These are phyloP conservation scores for Medauroidea extradentata DNA, from an alignment of 1,140 invertebrate species.

Conservation along the genomic window DNA sequence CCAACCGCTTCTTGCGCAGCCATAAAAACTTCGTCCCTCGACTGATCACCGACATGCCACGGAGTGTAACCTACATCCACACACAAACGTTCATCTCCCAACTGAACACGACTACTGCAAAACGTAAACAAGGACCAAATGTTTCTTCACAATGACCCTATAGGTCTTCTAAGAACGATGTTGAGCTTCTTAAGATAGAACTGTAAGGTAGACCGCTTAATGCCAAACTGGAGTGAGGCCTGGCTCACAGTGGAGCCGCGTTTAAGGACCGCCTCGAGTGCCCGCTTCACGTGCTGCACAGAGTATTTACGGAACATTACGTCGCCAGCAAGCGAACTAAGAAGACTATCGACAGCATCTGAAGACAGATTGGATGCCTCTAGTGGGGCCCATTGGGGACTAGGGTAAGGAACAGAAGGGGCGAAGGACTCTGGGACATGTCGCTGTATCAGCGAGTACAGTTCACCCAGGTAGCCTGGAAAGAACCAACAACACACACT, in stretches of 20 bases:
- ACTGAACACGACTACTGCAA: neutral
- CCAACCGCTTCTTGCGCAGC: slow-evolving; percentile 63
- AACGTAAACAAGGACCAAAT: too few relatives aligned
- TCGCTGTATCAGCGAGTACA: slow-evolving; percentile 21
- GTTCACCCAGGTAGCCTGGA: slow-evolving; percentile 22
- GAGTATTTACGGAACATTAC: slow-evolving; percentile 21
- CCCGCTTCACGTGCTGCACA: slow-evolving; percentile 24
- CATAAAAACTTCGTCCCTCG: slow-evolving; percentile 62
- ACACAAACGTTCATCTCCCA: slow-evolving; percentile 12
- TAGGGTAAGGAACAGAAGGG: neutral
- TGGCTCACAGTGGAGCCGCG: slow-evolving; percentile 49
- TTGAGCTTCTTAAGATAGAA: slow-evolving; percentile 55
- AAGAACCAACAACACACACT: slow-evolving; percentile 9
- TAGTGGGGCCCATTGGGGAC: slow-evolving; percentile 4
- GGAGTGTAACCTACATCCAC: slow-evolving; percentile 47
- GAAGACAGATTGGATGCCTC: slow-evolving; percentile 8
- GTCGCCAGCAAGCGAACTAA: slow-evolving; percentile 16
- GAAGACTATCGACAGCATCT: slow-evolving; percentile 14
- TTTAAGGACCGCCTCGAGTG: slow-evolving; percentile 51
- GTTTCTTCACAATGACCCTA: neutral
- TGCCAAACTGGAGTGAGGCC: slow-evolving; percentile 50
- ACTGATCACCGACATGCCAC: slow-evolving; percentile 63
- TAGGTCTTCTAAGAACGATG: slow-evolving; percentile 40
- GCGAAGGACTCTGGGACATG: slow-evolving; percentile 11
- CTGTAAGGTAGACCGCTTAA: slow-evolving; percentile 52